phyloP scores from a whole-genome alignment of 2,888 invertebrate genomes.

The Lapara coniferarum region DNA sequence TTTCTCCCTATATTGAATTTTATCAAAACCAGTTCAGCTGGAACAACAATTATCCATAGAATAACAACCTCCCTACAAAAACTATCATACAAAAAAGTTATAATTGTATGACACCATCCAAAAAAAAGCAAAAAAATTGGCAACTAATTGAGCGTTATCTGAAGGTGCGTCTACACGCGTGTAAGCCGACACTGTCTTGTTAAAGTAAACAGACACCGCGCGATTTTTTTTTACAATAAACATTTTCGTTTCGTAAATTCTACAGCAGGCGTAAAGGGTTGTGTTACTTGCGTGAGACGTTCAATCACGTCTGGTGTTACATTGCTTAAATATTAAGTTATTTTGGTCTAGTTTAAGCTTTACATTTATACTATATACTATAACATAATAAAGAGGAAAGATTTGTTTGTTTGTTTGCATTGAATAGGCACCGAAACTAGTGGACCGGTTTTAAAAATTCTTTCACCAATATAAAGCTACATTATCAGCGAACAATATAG shows the following conservation, averaged over 20 bases:
- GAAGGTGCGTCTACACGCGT: constrained; percentile 58
- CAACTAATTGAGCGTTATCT: constrained; percentile 78
- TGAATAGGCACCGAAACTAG: too few relatives aligned
- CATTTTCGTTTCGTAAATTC: constrained; percentile 62
- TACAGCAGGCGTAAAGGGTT: constrained; percentile 58
- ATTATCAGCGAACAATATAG: too few relatives aligned
- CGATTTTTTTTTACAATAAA: constrained; percentile 62
- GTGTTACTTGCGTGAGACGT: constrained; percentile 59
- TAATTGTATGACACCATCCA: constrained; percentile 51
- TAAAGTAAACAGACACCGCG: constrained; percentile 66
- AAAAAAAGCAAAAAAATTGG: constrained; percentile 57
- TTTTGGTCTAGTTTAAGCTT: neutral
- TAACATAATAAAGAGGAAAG: too few relatives aligned
- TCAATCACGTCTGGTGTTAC: constrained; percentile 7
- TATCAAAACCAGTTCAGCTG: too few relatives aligned
- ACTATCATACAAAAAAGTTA: constrained; percentile 28
- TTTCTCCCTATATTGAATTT: too few relatives aligned
- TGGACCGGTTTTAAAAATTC: too few relatives aligned
- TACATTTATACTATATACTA: too few relatives aligned
- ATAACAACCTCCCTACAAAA: neutral
- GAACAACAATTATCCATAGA: too few relatives aligned
- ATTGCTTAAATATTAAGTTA: neutral
- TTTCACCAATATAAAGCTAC: too few relatives aligned
- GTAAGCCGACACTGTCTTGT: constrained; percentile 65
- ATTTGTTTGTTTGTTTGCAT: too few relatives aligned